Evolutionary conservation across 2,113 vertebrate species (phyloP).

Genomic region (Pelodiscus sinensis): DNA sequence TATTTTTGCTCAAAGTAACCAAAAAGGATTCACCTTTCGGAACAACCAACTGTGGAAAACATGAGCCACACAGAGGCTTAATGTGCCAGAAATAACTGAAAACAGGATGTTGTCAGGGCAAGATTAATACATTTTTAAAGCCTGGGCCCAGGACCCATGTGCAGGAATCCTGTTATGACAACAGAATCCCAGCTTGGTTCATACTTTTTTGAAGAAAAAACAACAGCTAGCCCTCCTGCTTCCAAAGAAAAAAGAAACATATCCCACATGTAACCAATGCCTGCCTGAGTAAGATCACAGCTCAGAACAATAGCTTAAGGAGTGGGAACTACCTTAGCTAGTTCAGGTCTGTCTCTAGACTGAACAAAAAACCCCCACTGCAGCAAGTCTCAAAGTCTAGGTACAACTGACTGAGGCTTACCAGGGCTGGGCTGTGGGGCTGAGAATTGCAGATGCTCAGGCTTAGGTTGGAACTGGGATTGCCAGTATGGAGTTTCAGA

Average conservation of each 20-base stretch:
- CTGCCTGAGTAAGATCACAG: background rate
- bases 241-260: background rate
- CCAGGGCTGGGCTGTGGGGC: background rate
- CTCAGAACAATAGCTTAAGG: background rate
- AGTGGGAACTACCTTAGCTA: background rate
- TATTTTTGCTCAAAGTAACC: background rate
- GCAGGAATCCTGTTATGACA: background rate
- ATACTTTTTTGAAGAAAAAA: background rate
- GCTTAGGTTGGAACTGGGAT: background rate
- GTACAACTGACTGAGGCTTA: background rate
- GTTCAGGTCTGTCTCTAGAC: background rate
- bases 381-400: background rate
- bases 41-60: background rate
- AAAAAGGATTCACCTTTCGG: background rate
- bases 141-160: background rate
- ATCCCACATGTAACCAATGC: background rate
- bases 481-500: background rate
- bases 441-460: background rate
- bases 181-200: background rate
- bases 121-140: background rate
- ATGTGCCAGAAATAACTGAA: background rate
- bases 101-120: background rate
- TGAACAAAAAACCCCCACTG: background rate
- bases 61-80: background rate
- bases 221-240: background rate